Evolutionary conservation across 2,888 invertebrate species (phyloP).

Genomic region (Nowickia ferox): DNA sequence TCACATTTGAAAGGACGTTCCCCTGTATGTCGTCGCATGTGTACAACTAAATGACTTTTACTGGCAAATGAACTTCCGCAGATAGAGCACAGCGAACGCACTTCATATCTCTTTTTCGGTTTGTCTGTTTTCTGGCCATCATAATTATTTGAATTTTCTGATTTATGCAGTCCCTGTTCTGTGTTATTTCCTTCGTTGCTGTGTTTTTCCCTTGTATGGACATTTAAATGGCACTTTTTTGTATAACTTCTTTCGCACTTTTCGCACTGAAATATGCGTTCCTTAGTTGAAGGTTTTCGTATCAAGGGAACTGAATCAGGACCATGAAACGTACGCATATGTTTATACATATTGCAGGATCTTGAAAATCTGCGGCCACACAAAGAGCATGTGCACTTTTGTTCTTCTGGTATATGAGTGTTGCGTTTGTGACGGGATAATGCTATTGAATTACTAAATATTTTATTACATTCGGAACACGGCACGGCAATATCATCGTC

Average conservation of each 20-base stretch:
- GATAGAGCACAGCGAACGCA: conserved; percentile 75
- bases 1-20: conserved; percentile 68
- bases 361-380: conserved; percentile 85
- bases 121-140: conserved; percentile 80
- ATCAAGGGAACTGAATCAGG: conserved; percentile 62
- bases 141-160: neutral
- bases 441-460: conserved; percentile 64
- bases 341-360: conserved; percentile 85
- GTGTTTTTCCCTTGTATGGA: conserved; percentile 77
- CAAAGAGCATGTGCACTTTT: conserved; percentile 84
- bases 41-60: conserved; percentile 58
- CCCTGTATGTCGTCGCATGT: conserved; percentile 65
- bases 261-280: conserved; percentile 78
- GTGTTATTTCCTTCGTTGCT: conserved; percentile 2
- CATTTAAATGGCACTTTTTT: conserved; percentile 79
- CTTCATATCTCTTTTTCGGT: conserved; percentile 50
- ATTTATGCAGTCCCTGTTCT: neutral
- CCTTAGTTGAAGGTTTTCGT: conserved; percentile 76
- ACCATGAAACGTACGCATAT: conserved; percentile 79
- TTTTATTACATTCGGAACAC: conserved; percentile 63
- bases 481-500: conserved; percentile 64
- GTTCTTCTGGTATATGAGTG: conserved; percentile 82
- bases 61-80: conserved; percentile 65
- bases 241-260: conserved; percentile 79
- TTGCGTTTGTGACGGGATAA: conserved; percentile 56